Percentiles rank a stretch among this genome's conserved stretches.
Conservation (phyloP, 2,113 vertebrate species). For the Ia io region DNA sequence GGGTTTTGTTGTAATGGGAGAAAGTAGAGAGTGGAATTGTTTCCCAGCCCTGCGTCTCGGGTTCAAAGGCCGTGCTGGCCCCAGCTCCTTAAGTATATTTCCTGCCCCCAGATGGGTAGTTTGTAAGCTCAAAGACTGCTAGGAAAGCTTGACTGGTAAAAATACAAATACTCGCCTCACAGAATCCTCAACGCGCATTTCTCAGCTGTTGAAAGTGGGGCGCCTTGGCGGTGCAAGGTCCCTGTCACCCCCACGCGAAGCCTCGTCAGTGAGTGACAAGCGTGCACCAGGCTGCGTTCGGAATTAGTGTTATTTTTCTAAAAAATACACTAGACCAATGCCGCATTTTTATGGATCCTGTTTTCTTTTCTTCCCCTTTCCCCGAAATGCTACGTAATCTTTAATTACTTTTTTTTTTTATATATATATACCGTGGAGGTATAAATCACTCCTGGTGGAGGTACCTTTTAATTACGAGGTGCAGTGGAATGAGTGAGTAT, state of each 20-base stretch:
- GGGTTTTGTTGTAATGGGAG: not conserved
- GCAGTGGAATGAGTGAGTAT: not conserved
- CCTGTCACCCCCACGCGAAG: not conserved
- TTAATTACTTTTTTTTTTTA: not conserved
- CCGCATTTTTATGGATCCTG: not conserved
- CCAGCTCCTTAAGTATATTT: not conserved
- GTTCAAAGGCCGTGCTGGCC: not conserved
- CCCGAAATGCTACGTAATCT: constrained; percentile 16
- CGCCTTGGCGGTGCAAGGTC: not conserved
- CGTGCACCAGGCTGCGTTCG: not conserved
- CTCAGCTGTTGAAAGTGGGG: not conserved
- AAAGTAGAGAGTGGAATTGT: not conserved
- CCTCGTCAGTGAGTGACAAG: not conserved
- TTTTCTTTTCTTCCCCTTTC: not conserved
- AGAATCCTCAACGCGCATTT: not conserved
- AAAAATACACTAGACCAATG: not conserved
- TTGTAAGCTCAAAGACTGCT: not conserved
- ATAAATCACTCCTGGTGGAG: not conserved
- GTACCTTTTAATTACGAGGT: constrained; percentile 14
- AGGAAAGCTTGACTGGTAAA: not conserved
- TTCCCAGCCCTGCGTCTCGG: not conserved
- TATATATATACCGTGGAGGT: not conserved
- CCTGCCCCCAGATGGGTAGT: not conserved
- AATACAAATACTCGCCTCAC: not conserved
- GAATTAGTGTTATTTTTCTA: not conserved